These are phyloP conservation scores for Stenodera caucasica DNA, from an alignment of 2,888 invertebrate genomes.

Conservation along the genomic window DNA sequence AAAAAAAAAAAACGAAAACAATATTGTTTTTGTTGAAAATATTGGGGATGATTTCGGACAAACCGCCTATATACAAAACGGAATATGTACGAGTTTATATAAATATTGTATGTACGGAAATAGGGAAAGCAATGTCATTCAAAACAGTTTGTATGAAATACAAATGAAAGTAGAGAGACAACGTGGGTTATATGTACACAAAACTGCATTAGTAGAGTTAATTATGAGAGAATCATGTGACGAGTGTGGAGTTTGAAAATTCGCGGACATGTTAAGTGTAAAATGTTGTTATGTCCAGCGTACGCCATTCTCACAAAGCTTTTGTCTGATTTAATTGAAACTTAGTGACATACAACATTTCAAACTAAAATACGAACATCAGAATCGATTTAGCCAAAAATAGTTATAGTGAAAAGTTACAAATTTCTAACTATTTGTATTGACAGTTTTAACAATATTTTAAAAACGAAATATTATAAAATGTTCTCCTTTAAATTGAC, in stretches of 20 bases:
- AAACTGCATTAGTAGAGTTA: constrained; percentile 32
- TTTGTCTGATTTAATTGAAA: constrained; percentile 49
- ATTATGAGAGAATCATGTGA: constrained; percentile 29
- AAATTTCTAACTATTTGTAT: too few species aligned
- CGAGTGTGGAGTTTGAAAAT: constrained; percentile 43
- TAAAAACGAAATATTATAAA: too few species aligned
- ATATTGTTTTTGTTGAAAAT: too few species aligned
- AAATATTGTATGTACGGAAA: constrained; percentile 15
- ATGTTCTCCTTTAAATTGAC: too few species aligned
- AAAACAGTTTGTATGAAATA: constrained; percentile 27
- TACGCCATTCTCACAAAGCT: constrained; percentile 44
- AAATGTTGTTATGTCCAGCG: constrained; percentile 50
- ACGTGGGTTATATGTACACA: constrained; percentile 25
- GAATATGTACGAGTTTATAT: too few species aligned
- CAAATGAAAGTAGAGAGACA: constrained; percentile 27
- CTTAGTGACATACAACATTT: constrained; percentile 48
- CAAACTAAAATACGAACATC: constrained; percentile 43
- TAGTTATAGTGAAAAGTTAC: background rate
- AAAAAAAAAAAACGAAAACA: background rate
- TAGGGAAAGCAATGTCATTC: constrained; percentile 25
- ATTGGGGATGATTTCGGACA: too few species aligned
- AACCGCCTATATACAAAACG: too few species aligned
- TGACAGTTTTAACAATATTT: too few species aligned
- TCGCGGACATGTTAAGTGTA: constrained; percentile 50
- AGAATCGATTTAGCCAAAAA: constrained; percentile 38